These are phyloP conservation scores for Misgurnus anguillicaudatus DNA, from an alignment of 2,113 vertebrate genomes.

Conservation along the genomic window DNA sequence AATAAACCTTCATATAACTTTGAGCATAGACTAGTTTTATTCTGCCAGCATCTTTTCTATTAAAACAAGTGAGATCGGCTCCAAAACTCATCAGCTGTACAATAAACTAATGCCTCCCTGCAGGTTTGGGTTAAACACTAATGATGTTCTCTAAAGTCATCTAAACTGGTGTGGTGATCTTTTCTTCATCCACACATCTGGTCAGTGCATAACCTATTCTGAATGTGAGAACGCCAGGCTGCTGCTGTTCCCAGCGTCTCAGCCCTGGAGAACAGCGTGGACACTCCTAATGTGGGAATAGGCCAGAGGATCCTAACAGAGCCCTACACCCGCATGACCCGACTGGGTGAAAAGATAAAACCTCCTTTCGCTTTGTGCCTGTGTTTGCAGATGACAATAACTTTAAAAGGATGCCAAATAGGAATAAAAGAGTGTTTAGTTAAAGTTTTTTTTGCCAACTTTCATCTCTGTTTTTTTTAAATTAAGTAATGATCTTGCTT, in stretches of 20 bases:
- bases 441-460: too few relatives aligned
- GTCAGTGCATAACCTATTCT: conserved; percentile 56
- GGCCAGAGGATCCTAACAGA: conserved; percentile 63
- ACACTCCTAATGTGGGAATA: conserved; percentile 75
- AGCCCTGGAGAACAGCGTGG: conserved; percentile 69
- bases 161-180: conserved; percentile 26
- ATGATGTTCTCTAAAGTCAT: not conserved
- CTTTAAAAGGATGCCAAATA: not conserved
- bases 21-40: too few relatives aligned
- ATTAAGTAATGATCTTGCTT: not conserved
- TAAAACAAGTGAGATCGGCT: not conserved
- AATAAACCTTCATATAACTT: too few relatives aligned
- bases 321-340: conserved; percentile 18
- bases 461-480: not conserved
- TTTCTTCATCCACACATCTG: conserved; percentile 55
- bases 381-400: not conserved
- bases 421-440: too few relatives aligned
- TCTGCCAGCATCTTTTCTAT: conserved; percentile 2
- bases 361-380: not conserved
- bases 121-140: not conserved
- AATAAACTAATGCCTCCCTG: not conserved
- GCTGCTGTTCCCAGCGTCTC: conserved; percentile 75
- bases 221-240: conserved; percentile 76
- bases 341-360: conserved; percentile 12
- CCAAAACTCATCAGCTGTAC: not conserved